phyloP scores from a whole-genome alignment of 1,140 invertebrate genomes.

The Drosophila melanica region DNA sequence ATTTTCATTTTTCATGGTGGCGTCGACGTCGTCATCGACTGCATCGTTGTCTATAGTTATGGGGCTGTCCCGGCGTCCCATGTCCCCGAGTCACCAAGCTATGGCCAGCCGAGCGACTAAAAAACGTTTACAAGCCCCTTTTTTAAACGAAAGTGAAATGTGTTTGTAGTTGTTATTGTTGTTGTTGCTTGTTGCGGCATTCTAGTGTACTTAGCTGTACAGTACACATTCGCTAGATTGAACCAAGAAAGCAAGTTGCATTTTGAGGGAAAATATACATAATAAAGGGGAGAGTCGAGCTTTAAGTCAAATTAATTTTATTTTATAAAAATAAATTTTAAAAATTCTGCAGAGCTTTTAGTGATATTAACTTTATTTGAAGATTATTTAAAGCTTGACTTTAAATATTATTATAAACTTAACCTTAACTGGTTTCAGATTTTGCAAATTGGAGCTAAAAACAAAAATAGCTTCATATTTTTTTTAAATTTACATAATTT shows the following conservation, averaged over 20 bases:
- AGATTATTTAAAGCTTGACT: too few relatives aligned
- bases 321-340: background rate
- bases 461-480: too few relatives aligned
- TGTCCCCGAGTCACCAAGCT: background rate
- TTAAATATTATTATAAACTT: background rate
- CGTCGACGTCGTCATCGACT: conserved; percentile 19
- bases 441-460: too few relatives aligned
- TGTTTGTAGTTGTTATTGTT: conserved; percentile 23
- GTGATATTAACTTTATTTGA: too few relatives aligned
- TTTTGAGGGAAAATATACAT: background rate
- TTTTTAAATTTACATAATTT: too few relatives aligned
- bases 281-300: too few relatives aligned
- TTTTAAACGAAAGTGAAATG: conserved; percentile 67
- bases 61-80: background rate
- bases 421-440: too few relatives aligned
- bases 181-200: conserved; percentile 37
- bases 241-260: background rate
- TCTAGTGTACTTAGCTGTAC: conserved; percentile 30
- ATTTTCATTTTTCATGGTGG: conserved; percentile 73
- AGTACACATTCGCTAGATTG: background rate
- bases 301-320: background rate
- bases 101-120: conserved; percentile 7
- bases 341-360: background rate
- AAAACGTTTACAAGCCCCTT: conserved; percentile 51
- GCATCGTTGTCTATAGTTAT: conserved; percentile 10